phyloP scores from a whole-genome alignment of 1,140 invertebrate genomes.

The Arion vulgaris region DNA sequence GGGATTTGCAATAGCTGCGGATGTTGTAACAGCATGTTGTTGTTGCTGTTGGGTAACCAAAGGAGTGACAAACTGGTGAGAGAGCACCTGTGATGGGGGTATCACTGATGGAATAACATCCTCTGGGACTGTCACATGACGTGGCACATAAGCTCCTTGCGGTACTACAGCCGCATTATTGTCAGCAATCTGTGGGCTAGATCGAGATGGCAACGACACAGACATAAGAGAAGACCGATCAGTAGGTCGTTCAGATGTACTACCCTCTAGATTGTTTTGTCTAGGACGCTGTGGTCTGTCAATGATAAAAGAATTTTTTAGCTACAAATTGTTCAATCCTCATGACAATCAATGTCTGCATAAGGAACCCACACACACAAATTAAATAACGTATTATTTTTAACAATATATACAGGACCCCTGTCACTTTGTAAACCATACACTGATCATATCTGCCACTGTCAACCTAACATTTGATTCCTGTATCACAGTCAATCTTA shows the following conservation, averaged over 20 bases:
- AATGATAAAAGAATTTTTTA: too few relatives aligned
- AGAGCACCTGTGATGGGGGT: not conserved
- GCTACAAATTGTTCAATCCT: too few relatives aligned
- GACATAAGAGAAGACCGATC: not conserved
- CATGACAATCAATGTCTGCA: too few relatives aligned
- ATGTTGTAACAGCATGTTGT: not conserved
- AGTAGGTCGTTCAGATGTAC: slow-evolving; percentile 2
- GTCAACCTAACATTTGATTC: too few relatives aligned
- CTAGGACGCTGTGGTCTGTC: slow-evolving; percentile 23
- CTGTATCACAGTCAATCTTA: too few relatives aligned
- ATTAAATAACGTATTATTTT: too few relatives aligned
- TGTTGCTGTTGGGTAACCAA: slow-evolving; percentile 31
- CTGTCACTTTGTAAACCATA: too few relatives aligned
- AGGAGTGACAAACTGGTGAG: slow-evolving; percentile 18
- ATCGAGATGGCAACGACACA: not conserved
- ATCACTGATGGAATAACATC: not conserved
- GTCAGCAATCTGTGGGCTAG: slow-evolving; percentile 21
- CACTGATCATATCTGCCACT: too few relatives aligned
- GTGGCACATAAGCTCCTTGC: slow-evolving; percentile 21
- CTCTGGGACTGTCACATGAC: not conserved
- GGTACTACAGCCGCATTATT: not conserved
- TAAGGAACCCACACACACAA: too few relatives aligned
- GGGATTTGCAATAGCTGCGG: slow-evolving; percentile 1
- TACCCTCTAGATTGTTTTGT: slow-evolving; percentile 12
- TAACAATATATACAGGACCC: too few relatives aligned